Conservation (phyloP, 2,113 vertebrate species). For the Campylorhamphus procurvoides region DNA sequence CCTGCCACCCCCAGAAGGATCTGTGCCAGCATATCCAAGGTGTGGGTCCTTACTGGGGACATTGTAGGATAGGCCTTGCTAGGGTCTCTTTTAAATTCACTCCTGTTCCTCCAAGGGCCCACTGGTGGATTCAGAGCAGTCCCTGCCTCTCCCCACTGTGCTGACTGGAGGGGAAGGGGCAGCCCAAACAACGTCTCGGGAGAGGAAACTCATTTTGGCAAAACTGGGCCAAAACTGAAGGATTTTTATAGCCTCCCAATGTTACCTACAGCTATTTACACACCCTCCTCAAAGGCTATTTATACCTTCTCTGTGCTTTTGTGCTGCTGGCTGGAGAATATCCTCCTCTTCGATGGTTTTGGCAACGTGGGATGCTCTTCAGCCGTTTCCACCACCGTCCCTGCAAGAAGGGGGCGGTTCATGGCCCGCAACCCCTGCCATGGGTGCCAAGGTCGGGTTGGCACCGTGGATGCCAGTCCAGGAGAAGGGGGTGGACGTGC, state of each 20-base stretch:
- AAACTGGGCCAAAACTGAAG: neutral
- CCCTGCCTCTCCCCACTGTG: neutral
- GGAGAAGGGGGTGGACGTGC: neutral
- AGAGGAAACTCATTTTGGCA: neutral
- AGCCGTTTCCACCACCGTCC: accelerated
- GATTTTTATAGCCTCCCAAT: neutral
- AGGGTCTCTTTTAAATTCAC: neutral
- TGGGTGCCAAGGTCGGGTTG: neutral
- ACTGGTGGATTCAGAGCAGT: accelerated
- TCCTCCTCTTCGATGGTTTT: neutral
- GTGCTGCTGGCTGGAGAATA: constrained; percentile 25
- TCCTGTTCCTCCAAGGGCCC: neutral
- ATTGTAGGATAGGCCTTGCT: neutral
- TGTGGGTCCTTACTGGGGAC: neutral
- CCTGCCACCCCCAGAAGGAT: neutral
- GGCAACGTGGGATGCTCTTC: neutral
- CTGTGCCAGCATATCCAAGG: accelerated
- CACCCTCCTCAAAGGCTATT: constrained; percentile 15
- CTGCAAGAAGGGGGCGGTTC: neutral
- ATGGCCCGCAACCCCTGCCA: accelerated
- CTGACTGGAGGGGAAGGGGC: neutral
- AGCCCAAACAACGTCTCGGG: neutral
- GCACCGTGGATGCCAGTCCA: neutral
- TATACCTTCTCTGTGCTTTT: neutral
- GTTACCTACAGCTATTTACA: constrained; percentile 53